Conservation (phyloP, 1,140 invertebrate genomes). For the Dryas iulia region DNA sequence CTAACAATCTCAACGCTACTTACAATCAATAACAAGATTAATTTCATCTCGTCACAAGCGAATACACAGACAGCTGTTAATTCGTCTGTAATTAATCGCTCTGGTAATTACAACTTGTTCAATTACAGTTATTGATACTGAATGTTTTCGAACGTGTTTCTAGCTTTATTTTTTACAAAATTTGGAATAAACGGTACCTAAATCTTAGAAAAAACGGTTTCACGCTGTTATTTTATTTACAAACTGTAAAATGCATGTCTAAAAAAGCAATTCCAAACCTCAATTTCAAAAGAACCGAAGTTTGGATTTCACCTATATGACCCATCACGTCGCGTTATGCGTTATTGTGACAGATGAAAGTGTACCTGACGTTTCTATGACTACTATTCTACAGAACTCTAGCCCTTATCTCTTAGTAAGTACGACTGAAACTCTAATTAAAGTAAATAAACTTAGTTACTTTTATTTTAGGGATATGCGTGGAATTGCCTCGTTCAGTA, state of each 20-base stretch:
- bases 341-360: constrained; percentile 11
- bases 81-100: constrained; percentile 18
- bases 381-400: background rate
- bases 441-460: background rate
- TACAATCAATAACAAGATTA: background rate
- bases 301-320: constrained; percentile 19
- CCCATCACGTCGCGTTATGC: constrained; percentile 17
- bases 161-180: background rate
- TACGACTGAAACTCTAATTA: background rate
- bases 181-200: background rate
- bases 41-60: constrained; percentile 10
- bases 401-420: background rate
- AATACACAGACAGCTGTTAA: constrained; percentile 11
- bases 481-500: constrained; percentile 31
- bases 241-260: background rate
- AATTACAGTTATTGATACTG: background rate
- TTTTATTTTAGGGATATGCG: constrained; percentile 21
- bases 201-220: background rate
- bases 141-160: background rate
- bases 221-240: background rate
- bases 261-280: background rate
- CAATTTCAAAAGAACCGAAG: background rate
- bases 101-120: background rate
- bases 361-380: background rate
- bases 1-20: background rate